A percentile compares a stretch with the other conserved stretches of the same genome.
These are phyloP conservation scores for Capreolus pygargus DNA, from an alignment of 2,113 vertebrate species.

Conservation along the genomic window DNA sequence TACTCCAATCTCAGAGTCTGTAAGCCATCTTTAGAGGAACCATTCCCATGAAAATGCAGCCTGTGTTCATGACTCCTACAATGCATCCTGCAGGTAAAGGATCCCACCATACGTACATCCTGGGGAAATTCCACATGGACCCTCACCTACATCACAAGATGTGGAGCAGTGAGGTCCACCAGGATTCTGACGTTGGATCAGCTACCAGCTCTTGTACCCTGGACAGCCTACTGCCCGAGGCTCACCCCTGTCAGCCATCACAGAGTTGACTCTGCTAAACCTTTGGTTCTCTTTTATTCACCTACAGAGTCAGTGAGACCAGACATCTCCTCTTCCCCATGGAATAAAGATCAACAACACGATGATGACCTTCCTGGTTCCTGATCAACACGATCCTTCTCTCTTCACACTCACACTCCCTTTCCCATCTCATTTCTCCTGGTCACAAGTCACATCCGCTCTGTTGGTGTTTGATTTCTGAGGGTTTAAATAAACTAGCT, in stretches of 20 bases:
- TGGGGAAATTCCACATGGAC: not conserved
- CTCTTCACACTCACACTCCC: not conserved
- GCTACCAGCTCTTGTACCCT: not conserved
- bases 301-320: not conserved
- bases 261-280: not conserved
- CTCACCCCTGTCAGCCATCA: not conserved
- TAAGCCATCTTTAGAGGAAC: not conserved
- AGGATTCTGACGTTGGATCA: not conserved
- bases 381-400: not conserved
- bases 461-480: not conserved
- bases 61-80: no score
- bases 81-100: not conserved
- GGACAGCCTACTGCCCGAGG: not conserved
- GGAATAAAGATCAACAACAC: not conserved
- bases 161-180: not conserved
- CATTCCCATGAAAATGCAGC: not conserved
- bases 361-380: fast-evolving
- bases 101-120: not conserved
- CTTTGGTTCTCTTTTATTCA: not conserved
- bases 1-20: not conserved
- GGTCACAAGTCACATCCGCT: not conserved
- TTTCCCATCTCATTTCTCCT: fast-evolving
- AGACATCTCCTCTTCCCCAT: fast-evolving
- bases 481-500: not conserved
- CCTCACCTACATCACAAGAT: not conserved